A percentile compares a stretch with the other conserved stretches of the same genome.
These are phyloP conservation scores for Epistrophe grossulariae DNA, from an alignment of 2,888 invertebrate genomes.

Conservation along the genomic window DNA sequence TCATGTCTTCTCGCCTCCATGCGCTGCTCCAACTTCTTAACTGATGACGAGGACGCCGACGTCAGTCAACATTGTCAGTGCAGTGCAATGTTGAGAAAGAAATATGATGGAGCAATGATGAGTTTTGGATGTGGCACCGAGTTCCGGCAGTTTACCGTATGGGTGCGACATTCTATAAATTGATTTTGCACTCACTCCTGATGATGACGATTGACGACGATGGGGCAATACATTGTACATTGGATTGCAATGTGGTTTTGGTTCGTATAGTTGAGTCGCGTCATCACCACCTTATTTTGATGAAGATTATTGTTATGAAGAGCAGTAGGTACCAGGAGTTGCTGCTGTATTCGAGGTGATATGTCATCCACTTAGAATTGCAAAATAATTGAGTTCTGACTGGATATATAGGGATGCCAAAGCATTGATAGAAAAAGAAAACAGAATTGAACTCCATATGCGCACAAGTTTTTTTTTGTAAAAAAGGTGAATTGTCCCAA, in stretches of 20 bases:
- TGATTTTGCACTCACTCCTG: conserved; percentile 31
- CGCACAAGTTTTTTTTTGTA: too few relatives aligned
- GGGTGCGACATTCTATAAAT: conserved; percentile 73
- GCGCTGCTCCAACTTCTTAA: neutral
- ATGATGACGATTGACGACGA: neutral
- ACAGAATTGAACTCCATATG: too few relatives aligned
- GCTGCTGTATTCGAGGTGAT: conserved; percentile 56
- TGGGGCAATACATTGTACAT: neutral
- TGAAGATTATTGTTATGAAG: conserved; percentile 63
- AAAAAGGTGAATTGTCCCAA: too few relatives aligned
- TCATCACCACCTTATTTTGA: conserved; percentile 65
- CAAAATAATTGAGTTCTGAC: conserved; percentile 61
- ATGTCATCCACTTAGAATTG: conserved; percentile 67
- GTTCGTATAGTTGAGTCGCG: conserved; percentile 24
- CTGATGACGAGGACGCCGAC: neutral
- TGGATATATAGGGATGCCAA: neutral
- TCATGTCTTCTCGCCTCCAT: conserved; percentile 8
- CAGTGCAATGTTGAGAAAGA: conserved; percentile 39
- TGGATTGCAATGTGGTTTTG: neutral
- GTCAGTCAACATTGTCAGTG: neutral
- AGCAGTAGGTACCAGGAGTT: conserved; percentile 9
- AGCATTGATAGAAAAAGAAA: neutral
- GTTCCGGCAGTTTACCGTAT: conserved; percentile 66
- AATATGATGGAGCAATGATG: conserved; percentile 71
- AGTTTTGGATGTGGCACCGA: conserved; percentile 61